Evolutionary conservation across 1,140 invertebrate genomes (phyloP).

Genomic region (Bombus breviceps): DNA sequence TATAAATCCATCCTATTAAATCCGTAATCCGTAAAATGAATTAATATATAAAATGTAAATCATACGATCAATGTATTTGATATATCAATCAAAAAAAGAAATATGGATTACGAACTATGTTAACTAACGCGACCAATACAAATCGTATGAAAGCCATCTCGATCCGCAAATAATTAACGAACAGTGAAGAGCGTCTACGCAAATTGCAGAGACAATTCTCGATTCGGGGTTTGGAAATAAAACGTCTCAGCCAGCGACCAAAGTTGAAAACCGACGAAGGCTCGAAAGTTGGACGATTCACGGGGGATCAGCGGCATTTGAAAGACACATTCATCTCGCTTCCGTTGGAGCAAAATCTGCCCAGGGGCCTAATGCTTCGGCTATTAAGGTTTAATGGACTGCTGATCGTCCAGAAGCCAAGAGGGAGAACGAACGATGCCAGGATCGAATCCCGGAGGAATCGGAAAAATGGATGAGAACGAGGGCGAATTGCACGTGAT

Average conservation of each 20-base stretch:
- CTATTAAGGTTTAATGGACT: conserved; percentile 77
- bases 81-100: too few relatives aligned
- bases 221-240: background rate
- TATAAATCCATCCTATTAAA: too few relatives aligned
- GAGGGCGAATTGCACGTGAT: conserved; percentile 15
- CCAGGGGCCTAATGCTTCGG: conserved; percentile 77
- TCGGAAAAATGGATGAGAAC: conserved; percentile 59
- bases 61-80: too few relatives aligned
- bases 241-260: background rate
- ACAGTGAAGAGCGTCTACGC: background rate
- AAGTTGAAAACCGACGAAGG: background rate
- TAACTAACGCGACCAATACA: background rate
- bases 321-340: conserved; percentile 77
- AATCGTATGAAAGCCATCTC: background rate
- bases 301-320: conserved; percentile 54
- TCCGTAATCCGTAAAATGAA: background rate
- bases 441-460: conserved; percentile 52
- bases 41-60: background rate
- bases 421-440: conserved; percentile 16
- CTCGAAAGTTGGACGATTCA: conserved; percentile 24
- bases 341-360: conserved; percentile 76
- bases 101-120: too few relatives aligned
- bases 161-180: background rate
- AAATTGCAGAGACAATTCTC: conserved; percentile 17
- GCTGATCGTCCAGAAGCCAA: conserved; percentile 60